These are phyloP conservation scores for Myiagra hebetior DNA, from an alignment of 2,113 vertebrate species.

Conservation along the genomic window DNA sequence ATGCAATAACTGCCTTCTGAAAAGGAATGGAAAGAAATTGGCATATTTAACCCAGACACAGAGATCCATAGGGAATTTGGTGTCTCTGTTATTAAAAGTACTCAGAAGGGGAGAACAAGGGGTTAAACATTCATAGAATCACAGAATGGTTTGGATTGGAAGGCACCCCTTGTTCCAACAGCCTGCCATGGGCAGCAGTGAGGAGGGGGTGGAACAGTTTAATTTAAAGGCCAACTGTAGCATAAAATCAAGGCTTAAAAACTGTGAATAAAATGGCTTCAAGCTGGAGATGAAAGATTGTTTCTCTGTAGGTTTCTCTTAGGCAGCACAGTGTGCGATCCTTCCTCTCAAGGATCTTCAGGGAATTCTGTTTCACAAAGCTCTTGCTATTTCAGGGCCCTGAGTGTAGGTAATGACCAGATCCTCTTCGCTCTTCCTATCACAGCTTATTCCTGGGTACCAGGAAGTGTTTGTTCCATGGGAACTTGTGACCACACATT, in stretches of 20 bases:
- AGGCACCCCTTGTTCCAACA: background rate
- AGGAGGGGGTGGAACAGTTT: background rate
- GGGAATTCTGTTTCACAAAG: background rate
- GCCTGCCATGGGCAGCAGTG: background rate
- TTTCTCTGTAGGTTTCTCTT: background rate
- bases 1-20: background rate
- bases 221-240: background rate
- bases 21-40: background rate
- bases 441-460: background rate
- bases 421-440: background rate
- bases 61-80: background rate
- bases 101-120: background rate
- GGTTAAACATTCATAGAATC: background rate
- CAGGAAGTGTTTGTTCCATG: background rate
- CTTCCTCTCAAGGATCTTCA: background rate
- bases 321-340: background rate
- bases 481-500: rapidly evolving
- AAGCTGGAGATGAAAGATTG: background rate
- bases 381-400: background rate
- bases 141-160: background rate
- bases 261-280: background rate
- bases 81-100: background rate
- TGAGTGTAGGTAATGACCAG: background rate
- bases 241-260: background rate
- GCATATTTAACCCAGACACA: background rate